Percentiles rank a stretch among this genome's conserved stretches.
These are phyloP conservation scores for Mimachlamys varia DNA, from an alignment of 2,888 invertebrate species.

Conservation along the genomic window DNA sequence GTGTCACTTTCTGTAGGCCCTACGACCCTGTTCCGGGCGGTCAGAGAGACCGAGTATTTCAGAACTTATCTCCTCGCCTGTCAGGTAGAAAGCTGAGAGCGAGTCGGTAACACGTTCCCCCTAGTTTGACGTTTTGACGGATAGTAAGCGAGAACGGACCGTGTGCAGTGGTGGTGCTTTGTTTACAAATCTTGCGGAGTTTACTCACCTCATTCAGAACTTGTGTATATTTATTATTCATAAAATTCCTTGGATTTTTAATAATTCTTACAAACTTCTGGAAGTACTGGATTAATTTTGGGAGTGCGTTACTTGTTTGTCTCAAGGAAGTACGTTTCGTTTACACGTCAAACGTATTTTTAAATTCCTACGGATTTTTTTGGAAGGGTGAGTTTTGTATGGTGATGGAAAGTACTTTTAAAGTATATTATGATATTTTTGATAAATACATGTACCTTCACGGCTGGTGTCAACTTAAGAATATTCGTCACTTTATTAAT, in stretches of 20 bases:
- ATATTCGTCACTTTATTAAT: background rate
- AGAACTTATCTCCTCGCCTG: conserved; percentile 28
- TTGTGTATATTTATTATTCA: background rate
- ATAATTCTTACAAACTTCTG: background rate
- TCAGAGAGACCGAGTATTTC: background rate
- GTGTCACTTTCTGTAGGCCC: conserved; percentile 24
- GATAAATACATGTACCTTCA: background rate
- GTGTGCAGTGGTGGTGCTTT: background rate
- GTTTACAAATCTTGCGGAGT: conserved; percentile 24
- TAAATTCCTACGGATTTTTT: background rate
- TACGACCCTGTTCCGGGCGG: background rate
- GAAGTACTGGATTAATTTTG: background rate
- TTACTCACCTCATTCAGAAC: background rate
- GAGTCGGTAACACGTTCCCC: background rate
- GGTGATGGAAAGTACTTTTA: background rate
- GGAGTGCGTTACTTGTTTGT: background rate
- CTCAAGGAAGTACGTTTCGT: background rate
- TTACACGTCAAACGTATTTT: background rate
- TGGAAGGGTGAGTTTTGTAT: conserved; percentile 5
- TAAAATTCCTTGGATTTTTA: conserved; percentile 19
- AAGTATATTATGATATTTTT: background rate
- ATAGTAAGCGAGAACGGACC: background rate
- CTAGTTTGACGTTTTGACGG: conserved; percentile 29
- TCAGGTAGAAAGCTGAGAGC: conserved; percentile 16
- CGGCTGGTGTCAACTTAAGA: background rate